A percentile compares a stretch with the other conserved stretches of the same genome.
These are phyloP conservation scores for Drosophila monieri DNA, from an alignment of 2,888 invertebrate species.

Conservation along the genomic window DNA sequence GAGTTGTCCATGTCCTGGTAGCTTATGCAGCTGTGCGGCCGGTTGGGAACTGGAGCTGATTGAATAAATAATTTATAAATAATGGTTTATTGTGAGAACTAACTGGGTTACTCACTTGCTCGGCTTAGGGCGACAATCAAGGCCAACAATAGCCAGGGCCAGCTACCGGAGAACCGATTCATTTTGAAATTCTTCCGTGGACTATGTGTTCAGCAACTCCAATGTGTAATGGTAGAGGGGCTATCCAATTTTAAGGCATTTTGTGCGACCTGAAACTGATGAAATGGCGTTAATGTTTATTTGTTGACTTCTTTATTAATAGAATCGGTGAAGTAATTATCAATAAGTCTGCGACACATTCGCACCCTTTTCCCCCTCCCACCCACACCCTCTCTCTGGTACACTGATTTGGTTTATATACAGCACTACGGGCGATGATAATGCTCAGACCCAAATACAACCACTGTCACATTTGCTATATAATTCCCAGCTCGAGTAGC, in stretches of 20 bases:
- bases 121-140: slow-evolving; percentile 32
- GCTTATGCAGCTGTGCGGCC: slow-evolving; percentile 78
- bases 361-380: slow-evolving; percentile 9
- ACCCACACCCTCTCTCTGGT: not conserved
- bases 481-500: slow-evolving; percentile 32
- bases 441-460: slow-evolving; percentile 64
- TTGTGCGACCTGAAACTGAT: slow-evolving; percentile 44
- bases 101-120: slow-evolving; percentile 50
- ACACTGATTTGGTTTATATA: slow-evolving; percentile 15
- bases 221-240: not conserved
- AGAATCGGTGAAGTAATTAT: slow-evolving; percentile 21
- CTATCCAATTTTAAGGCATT: slow-evolving; percentile 50
- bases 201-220: slow-evolving; percentile 15
- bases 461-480: slow-evolving; percentile 35
- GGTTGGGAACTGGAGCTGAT: slow-evolving; percentile 69
- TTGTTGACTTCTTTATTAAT: slow-evolving; percentile 11
- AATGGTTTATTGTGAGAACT: not conserved
- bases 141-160: slow-evolving; percentile 44
- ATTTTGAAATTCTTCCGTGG: slow-evolving; percentile 38
- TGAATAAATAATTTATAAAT: not conserved
- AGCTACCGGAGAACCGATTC: slow-evolving; percentile 41
- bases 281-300: slow-evolving; percentile 11
- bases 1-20: slow-evolving; percentile 78
- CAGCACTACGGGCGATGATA: slow-evolving; percentile 43
- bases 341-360: slow-evolving; percentile 22